These are phyloP conservation scores for Pocillopora meandrina DNA, from an alignment of 92 coral and sea anemone genomes.

Conservation along the genomic window DNA sequence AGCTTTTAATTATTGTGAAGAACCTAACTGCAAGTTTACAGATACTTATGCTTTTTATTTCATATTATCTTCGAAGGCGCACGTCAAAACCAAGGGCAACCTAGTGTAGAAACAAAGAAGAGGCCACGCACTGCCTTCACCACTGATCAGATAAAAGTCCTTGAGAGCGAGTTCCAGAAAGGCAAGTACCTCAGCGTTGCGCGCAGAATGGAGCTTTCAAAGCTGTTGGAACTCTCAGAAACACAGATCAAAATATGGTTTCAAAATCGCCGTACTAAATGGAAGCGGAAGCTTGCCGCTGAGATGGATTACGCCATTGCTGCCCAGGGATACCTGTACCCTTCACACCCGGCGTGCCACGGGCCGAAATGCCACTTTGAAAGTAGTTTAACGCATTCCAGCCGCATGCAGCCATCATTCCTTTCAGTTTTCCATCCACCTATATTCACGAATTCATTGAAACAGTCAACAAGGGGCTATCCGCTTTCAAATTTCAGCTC, in stretches of 20 bases:
- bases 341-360: constrained; percentile 59
- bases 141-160: constrained; percentile 91
- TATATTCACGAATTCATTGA: neutral
- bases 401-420: constrained; percentile 6
- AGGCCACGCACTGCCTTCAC: constrained; percentile 97
- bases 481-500: neutral
- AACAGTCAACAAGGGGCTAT: neutral
- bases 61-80: no score
- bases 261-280: constrained; percentile 95
- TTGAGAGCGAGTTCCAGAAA: constrained; percentile 89
- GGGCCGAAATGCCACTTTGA: constrained; percentile 15
- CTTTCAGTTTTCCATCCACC: constrained; percentile 22
- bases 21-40: no score
- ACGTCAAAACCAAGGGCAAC: constrained; percentile 7
- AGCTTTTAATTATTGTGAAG: no score
- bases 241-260: constrained; percentile 99
- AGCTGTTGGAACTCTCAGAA: constrained; percentile 84
- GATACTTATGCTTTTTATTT: no score
- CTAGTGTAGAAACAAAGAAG: constrained; percentile 60
- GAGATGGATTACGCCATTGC: constrained; percentile 87
- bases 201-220: constrained; percentile 94
- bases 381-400: constrained; percentile 7
- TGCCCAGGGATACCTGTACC: constrained; percentile 69
- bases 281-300: constrained; percentile 96
- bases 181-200: constrained; percentile 95